Evolutionary conservation across 2,888 invertebrate genomes (phyloP), one percentile per base, ranked within the genome.

Genomic region (Gerris lacustris): DNA sequence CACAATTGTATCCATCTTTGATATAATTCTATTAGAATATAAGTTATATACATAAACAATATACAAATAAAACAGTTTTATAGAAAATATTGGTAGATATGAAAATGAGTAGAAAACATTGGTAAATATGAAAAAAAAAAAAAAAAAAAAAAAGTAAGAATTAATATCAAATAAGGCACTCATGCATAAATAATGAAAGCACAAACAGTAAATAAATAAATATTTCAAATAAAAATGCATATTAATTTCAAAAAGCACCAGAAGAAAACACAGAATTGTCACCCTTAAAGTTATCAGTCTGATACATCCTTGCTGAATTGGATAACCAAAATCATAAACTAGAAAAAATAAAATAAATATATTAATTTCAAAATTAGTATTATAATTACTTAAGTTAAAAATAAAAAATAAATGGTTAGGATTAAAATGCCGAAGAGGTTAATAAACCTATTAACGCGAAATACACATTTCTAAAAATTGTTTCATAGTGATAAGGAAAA

Each of bases 181-280:
- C 55, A 55, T 55, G 55, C 55, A 55, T 11, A 55, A 55, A 55
- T 55, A 55, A 11, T 55, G 55, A 55, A 55, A 55, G 55, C 55
- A 55, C 55, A 55, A 55, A 55, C 55, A 55, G 55, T 55, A 55
- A 55, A 11, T 55, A 11, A 11, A 55, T 55, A 55, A 11, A 15
- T 55, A 55, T 55, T 55, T 11, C 9, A 11, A 11, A 55, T 55
- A 11, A 55, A 55, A 55, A 55, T 55, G 55, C 55, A 55, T 55
- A 55, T 55, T 55, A 55, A 55, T 55, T 55, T 11, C 55, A 55
- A 55, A 55, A 55, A 55, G 55, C 55, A 55, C 55, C 55, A 55
- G 55, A 55, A 55, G 55, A 55, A 2, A 55, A 55, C 9, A 55
- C 55, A 55, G 11, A 55, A 15, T 55, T 11, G 9, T 55, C 55